Evolutionary conservation across 2,797 vertebrate genomes (phyloP).

Genomic region (Cephalopachus bancanus): DNA sequence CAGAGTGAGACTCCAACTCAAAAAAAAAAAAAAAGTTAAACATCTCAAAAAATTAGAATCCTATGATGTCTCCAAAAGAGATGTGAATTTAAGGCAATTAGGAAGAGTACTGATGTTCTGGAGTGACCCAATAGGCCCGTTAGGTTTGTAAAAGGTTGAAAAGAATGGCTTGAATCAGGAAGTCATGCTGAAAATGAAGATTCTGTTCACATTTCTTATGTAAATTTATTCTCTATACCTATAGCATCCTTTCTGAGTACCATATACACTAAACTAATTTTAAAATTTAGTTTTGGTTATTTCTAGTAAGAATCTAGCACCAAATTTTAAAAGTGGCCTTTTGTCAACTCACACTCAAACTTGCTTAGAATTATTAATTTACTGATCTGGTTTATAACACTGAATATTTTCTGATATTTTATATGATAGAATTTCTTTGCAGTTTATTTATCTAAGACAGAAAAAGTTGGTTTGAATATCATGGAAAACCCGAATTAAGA

Average conservation of each 20-base stretch:
- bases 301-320: background rate
- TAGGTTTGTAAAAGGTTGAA: too few species aligned
- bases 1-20: too few species aligned
- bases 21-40: too few species aligned
- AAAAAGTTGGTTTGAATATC: background rate
- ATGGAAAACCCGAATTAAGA: background rate
- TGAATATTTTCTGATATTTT: background rate
- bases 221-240: too few species aligned
- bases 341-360: background rate
- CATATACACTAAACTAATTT: background rate
- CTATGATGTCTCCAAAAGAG: background rate
- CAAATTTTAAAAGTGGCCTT: background rate
- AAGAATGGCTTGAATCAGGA: background rate
- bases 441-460: background rate
- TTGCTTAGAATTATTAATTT: conserved; percentile 7
- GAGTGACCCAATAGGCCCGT: background rate
- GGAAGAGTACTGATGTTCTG: background rate
- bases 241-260: background rate
- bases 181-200: background rate
- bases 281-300: background rate
- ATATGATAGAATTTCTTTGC: background rate
- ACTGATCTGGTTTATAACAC: background rate
- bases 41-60: background rate
- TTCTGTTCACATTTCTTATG: background rate
- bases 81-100: background rate